These are phyloP conservation scores for Callaeas wilsoni DNA, from an alignment of 2,113 vertebrate species.

Conservation along the genomic window DNA sequence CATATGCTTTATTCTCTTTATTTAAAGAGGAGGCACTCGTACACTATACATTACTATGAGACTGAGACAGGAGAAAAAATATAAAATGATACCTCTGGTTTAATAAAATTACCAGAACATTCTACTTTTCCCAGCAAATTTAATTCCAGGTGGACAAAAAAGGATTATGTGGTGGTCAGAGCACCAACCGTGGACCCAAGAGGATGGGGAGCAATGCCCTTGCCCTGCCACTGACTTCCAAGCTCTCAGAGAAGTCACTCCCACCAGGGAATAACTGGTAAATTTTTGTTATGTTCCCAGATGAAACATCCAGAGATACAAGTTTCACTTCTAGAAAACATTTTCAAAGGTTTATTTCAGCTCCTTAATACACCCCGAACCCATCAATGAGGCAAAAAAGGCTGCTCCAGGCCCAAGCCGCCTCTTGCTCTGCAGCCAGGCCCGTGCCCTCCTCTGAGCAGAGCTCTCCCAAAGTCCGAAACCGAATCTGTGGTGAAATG, in stretches of 20 bases:
- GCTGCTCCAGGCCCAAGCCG: background rate
- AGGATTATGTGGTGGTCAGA: background rate
- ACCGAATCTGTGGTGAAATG: background rate
- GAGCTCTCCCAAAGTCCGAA: background rate
- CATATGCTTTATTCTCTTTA: background rate
- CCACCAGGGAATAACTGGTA: background rate
- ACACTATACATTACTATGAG: background rate
- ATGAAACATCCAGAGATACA: background rate
- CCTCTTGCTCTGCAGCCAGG: background rate
- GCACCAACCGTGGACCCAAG: accelerated
- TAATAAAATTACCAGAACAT: background rate
- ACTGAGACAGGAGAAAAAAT: background rate
- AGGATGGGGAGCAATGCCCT: background rate
- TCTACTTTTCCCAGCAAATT: background rate
- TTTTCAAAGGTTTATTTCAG: background rate
- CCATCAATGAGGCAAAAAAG: background rate
- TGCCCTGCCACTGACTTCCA: background rate
- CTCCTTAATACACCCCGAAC: background rate
- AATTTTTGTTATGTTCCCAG: background rate
- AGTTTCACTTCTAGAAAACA: background rate
- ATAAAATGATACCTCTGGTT: background rate
- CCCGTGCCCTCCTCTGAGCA: accelerated
- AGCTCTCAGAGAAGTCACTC: background rate
- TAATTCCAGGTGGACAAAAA: background rate
- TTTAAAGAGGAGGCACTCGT: background rate